A percentile compares a stretch with the other conserved stretches of the same genome.
Evolutionary conservation across 2,113 vertebrate genomes (phyloP).

Genomic region (Trichechus manatus): DNA sequence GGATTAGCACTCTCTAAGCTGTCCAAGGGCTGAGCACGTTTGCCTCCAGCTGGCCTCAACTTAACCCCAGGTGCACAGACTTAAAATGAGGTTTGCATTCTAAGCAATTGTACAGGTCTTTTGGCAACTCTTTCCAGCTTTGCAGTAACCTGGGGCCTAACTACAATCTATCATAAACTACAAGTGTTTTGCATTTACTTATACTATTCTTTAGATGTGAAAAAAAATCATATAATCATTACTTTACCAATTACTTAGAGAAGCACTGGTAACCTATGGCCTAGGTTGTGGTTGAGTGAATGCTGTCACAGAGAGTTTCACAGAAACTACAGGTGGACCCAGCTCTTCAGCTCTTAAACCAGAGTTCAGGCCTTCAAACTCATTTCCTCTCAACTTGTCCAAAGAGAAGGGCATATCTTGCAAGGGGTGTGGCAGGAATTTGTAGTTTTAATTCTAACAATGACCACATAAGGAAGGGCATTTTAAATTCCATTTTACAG

Average conservation of each 20-base stretch:
- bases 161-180: background rate
- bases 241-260: background rate
- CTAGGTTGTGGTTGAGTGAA: background rate
- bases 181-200: conserved; percentile 15
- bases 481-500: background rate
- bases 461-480: background rate
- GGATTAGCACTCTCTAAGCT: background rate
- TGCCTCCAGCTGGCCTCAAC: background rate
- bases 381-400: background rate
- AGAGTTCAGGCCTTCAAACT: background rate
- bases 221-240: background rate
- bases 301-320: background rate
- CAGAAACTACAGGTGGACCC: background rate
- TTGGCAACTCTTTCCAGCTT: background rate
- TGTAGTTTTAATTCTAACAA: conserved; percentile 37
- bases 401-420: background rate
- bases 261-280: background rate
- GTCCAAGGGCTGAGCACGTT: background rate
- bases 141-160: background rate
- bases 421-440: background rate
- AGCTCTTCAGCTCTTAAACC: background rate
- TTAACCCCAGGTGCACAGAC: background rate
- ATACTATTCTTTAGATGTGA: conserved; percentile 2
- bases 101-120: background rate
- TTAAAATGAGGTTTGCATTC: background rate